Evolutionary conservation across 2,797 vertebrate genomes (phyloP), one percentile per base, ranked within the genome.

Genomic region (Gephyroberyx darwinii): DNA sequence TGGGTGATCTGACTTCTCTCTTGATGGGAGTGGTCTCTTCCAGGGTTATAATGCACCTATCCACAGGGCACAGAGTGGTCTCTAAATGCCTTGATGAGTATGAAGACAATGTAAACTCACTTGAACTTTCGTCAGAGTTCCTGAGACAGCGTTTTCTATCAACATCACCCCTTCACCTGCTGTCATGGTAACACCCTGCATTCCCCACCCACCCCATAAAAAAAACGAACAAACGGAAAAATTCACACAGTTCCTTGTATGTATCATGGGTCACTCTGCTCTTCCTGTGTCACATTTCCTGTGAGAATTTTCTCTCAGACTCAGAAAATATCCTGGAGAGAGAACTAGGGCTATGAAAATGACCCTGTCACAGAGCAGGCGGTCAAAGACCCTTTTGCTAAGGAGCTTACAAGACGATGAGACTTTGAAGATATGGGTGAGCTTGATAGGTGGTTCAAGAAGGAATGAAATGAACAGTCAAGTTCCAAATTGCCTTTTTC

Each of bases 391-490:
- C 1, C 47, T 66, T 61, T 19, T 19, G 26, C 30, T 16, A 47
- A 78, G 8, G 75, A 1, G 17, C 20, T 43, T 52, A 41, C 33
- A 45, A 59, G 20, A 5, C 9, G 26, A 31, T 26, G 9, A 54
- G n/a, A 64, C 54, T 47, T 58, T n/a, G 8, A 56, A 67, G 43
- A 57, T 31, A 65, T 74, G 54, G 16, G 43, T 20, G 17, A 58
- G 35, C 14, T 39, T 35, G 31, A 55, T 5, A n/a, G 1, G 9
- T 35, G 33, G 8, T 43, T 70, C 64, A 55, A 50, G 37, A 31
- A 35, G 52, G 31, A 64, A 16, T 20, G 33, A 35, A 22, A 17
- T 10, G 37, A 39, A 13, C 20, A 5, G 31, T 33, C 37, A 19
- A 66, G 10, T 69, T 33, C 56, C 19, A 16, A 51, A 35, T 26